Evolutionary conservation across 2,113 vertebrate genomes (phyloP).

Genomic region (Hylia prasina): DNA sequence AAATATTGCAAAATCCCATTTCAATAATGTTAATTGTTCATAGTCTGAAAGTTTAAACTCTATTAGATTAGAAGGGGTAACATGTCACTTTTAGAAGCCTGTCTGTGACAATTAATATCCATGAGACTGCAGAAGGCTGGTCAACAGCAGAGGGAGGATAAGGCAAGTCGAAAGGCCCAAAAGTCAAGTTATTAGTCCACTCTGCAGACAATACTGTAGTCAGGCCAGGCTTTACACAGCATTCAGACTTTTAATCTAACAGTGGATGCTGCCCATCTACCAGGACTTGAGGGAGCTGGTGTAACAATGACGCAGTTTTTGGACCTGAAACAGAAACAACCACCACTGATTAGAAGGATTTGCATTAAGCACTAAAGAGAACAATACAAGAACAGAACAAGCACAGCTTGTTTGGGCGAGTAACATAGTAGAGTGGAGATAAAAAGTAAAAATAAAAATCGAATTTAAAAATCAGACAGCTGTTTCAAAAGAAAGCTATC

Average conservation of each 20-base stretch:
- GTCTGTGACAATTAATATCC: not conserved
- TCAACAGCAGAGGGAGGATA: not conserved
- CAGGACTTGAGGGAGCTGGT: not conserved
- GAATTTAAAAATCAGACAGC: not conserved
- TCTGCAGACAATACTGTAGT: not conserved
- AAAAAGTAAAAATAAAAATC: not conserved
- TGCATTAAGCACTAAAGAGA: not conserved
- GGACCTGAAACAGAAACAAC: not conserved
- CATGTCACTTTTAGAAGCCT: not conserved
- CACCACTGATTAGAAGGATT: not conserved
- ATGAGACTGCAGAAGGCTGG: not conserved
- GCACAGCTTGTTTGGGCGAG: not conserved
- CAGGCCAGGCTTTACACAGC: not conserved
- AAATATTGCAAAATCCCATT: not conserved
- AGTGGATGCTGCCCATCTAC: not conserved
- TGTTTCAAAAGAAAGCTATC: not conserved
- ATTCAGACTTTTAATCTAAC: not conserved
- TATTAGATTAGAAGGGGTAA: not conserved
- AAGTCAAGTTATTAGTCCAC: not conserved
- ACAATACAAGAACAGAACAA: not conserved
- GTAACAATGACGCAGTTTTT: not conserved
- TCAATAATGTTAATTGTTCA: fast-evolving
- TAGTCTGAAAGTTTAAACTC: not conserved
- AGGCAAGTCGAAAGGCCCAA: not conserved
- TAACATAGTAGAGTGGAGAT: fast-evolving